phyloP scores from a whole-genome alignment of 2,888 invertebrate genomes.

The Cantharis lateralis region DNA sequence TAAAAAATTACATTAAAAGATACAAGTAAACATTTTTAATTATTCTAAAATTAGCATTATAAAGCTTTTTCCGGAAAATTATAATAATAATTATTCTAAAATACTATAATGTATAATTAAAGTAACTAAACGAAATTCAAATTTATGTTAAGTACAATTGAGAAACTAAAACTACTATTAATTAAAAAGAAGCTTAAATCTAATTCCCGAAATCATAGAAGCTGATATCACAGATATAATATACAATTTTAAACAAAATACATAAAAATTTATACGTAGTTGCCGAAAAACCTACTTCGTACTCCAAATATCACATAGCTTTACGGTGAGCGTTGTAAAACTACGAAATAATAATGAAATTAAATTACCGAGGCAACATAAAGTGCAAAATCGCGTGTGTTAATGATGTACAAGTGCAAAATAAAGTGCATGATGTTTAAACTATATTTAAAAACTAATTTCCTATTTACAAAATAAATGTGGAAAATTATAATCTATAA shows the following conservation, averaged over 20 bases:
- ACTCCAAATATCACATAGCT: conserved; percentile 50
- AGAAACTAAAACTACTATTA: neutral
- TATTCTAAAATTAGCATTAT: neutral
- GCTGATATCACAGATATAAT: conserved; percentile 55
- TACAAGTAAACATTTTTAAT: neutral
- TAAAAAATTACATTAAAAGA: neutral
- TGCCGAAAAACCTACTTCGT: conserved; percentile 24
- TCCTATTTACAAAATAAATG: conserved; percentile 30
- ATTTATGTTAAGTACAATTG: neutral
- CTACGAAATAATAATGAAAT: conserved; percentile 24
- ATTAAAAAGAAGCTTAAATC: conserved; percentile 22
- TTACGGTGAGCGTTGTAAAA: conserved; percentile 46
- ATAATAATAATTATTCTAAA: neutral
- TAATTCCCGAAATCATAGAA: conserved; percentile 45
- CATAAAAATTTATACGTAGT: conserved; percentile 29
- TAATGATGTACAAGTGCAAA: conserved; percentile 1
- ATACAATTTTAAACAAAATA: conserved; percentile 35
- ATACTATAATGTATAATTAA: neutral
- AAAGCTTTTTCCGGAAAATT: neutral
- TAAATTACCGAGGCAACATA: conserved; percentile 29
- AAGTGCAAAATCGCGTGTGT: conserved; percentile 20
- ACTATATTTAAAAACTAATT: neutral
- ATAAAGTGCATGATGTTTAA: conserved; percentile 7
- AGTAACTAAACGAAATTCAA: neutral
- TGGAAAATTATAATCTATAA: conserved; percentile 42